phyloP scores from a whole-genome alignment of 2,888 invertebrate species.

The Dryobota labecula region DNA sequence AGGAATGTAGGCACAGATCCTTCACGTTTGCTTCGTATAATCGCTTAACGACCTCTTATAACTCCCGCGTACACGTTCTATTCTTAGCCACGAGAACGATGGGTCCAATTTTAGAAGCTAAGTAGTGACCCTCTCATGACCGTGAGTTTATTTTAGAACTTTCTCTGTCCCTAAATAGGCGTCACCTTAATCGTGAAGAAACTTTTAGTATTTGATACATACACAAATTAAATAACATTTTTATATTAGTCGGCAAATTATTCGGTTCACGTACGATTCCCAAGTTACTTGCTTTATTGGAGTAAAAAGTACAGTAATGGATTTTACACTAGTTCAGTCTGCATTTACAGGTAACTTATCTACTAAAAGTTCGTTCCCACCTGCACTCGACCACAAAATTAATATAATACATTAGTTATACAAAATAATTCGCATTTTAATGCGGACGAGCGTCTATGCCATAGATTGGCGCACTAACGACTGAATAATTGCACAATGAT shows the following conservation, averaged over 20 bases:
- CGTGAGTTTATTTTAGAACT: constrained; percentile 7
- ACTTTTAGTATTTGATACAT: background rate
- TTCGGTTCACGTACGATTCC: background rate
- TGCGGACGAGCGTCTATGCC: constrained; percentile 66
- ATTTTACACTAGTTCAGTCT: background rate
- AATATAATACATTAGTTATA: constrained; percentile 35
- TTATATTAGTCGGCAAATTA: too few relatives aligned
- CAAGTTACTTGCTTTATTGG: background rate
- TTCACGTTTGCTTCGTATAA: constrained; percentile 25
- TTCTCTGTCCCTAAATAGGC: background rate
- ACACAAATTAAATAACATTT: too few relatives aligned
- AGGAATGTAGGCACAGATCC: constrained; percentile 9
- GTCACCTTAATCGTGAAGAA: background rate
- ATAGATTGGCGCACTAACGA: constrained; percentile 87
- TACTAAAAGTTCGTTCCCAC: background rate
- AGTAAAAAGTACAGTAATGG: background rate
- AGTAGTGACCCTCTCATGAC: background rate
- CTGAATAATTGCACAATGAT: constrained; percentile 89
- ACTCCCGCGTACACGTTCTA: constrained; percentile 38
- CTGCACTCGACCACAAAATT: constrained; percentile 1
- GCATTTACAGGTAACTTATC: background rate
- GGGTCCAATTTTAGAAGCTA: constrained; percentile 8
- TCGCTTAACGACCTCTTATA: constrained; percentile 17
- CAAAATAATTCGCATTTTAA: constrained; percentile 73
- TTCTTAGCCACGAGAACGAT: constrained; percentile 32